phyloP scores from a whole-genome alignment of 2,113 vertebrate species.

The Notarius quadriscutis region DNA sequence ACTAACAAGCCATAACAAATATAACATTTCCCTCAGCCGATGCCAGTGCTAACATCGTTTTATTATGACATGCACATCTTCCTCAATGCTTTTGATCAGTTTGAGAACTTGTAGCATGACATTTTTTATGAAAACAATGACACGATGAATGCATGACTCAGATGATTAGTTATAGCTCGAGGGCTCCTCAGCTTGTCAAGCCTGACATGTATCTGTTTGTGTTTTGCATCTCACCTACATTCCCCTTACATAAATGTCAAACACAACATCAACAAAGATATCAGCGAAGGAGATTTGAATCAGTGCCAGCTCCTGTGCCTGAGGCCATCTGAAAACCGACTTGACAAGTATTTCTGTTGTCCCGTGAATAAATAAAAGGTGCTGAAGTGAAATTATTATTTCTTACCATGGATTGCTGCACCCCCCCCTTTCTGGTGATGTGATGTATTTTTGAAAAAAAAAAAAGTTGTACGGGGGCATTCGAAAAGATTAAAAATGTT shows the following conservation, averaged over 20 bases:
- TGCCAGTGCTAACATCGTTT: neutral
- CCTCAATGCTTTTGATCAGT: neutral
- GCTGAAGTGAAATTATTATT: slow-evolving; percentile 2
- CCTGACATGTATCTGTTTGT: slow-evolving; percentile 4
- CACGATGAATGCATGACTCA: slow-evolving; percentile 11
- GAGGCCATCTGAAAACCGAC: slow-evolving; percentile 34
- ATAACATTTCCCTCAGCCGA: neutral
- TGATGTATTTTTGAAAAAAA: slow-evolving; percentile 8
- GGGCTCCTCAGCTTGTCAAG: slow-evolving; percentile 38
- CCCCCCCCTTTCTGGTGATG: neutral
- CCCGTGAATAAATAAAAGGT: slow-evolving; percentile 24
- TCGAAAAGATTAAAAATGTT: slow-evolving; percentile 56
- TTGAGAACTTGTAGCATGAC: neutral
- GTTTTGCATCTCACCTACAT: slow-evolving; percentile 34
- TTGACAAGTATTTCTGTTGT: slow-evolving; percentile 41
- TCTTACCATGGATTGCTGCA: neutral
- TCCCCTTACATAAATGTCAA: slow-evolving; percentile 42
- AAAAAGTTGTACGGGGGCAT: slow-evolving; percentile 26
- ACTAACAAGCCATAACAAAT: neutral
- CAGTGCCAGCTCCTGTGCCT: slow-evolving; percentile 9
- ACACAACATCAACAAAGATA: slow-evolving; percentile 26
- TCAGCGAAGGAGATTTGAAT: slow-evolving; percentile 31
- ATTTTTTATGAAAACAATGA: slow-evolving; percentile 6
- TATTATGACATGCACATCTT: neutral
- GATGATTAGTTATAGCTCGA: slow-evolving; percentile 31